These are phyloP conservation scores for Drosophila nr. medialis DNA, from an alignment of 2,888 invertebrate species.

Conservation along the genomic window DNA sequence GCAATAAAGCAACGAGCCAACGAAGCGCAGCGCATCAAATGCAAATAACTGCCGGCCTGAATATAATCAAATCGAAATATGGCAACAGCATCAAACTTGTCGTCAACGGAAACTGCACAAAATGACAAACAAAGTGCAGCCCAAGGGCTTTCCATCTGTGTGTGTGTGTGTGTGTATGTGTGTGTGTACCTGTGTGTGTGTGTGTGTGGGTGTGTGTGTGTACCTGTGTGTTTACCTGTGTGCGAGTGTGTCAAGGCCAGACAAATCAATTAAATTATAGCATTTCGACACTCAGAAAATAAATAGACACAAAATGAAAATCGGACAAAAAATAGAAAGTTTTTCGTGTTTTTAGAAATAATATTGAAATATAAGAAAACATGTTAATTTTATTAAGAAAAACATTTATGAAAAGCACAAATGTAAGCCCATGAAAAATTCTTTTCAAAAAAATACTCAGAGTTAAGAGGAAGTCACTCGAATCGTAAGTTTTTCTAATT, in stretches of 20 bases:
- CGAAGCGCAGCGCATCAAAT: conserved; percentile 69
- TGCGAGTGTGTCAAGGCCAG: conserved; percentile 57
- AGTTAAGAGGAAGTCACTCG: too few species aligned
- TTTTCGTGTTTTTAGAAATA: neutral
- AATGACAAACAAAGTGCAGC: conserved; percentile 41
- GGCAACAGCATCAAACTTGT: conserved; percentile 68
- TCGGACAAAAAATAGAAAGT: neutral
- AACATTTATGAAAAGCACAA: neutral
- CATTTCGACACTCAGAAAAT: conserved; percentile 17
- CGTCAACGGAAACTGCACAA: conserved; percentile 64
- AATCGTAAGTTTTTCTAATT: neutral
- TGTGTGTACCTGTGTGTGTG: neutral
- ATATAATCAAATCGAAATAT: conserved; percentile 73
- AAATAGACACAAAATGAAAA: neutral
- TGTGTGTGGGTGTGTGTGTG: conserved; percentile 9
- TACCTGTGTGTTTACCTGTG: neutral
- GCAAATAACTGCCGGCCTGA: conserved; percentile 73
- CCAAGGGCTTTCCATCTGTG: conserved; percentile 32
- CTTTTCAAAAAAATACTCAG: neutral
- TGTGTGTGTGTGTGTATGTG: conserved; percentile 2
- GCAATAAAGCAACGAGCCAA: neutral
- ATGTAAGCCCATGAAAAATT: neutral
- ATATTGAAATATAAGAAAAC: too few species aligned
- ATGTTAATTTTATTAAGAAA: neutral
- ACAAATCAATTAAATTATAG: conserved; percentile 77